Percentiles rank a stretch among this genome's conserved stretches.
phyloP scores from a whole-genome alignment of 2,888 invertebrate species.

The Acleris literana region DNA sequence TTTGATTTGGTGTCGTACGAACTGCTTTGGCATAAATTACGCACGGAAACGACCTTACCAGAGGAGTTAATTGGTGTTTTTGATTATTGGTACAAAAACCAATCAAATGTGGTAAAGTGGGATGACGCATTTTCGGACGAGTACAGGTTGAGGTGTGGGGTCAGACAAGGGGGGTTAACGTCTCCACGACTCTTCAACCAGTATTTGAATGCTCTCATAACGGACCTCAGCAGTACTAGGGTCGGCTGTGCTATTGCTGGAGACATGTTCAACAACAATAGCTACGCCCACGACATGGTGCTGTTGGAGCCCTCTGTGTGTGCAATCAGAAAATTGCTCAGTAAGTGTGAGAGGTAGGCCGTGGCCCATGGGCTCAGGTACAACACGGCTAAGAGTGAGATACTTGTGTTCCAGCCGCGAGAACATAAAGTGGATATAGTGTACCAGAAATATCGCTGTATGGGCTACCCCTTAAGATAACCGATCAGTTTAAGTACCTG shows the following conservation, averaged over 20 bases:
- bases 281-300: slow-evolving; percentile 20
- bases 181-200: slow-evolving; percentile 1
- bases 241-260: background rate
- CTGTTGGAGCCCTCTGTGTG: background rate
- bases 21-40: background rate
- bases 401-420: background rate
- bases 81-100: background rate
- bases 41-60: background rate
- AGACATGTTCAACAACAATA: background rate
- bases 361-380: background rate
- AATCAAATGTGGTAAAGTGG: background rate
- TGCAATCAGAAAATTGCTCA: background rate
- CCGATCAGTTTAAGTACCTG: too few species aligned
- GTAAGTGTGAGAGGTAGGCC: background rate
- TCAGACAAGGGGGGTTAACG: slow-evolving; percentile 19
- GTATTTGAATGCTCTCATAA: slow-evolving; percentile 9
- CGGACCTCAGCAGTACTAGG: slow-evolving; percentile 1
- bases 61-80: background rate
- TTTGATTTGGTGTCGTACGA: slow-evolving; percentile 6
- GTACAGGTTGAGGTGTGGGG: slow-evolving; percentile 14
- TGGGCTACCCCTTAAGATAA: too few species aligned
- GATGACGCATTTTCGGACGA: background rate
- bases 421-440: too few species aligned
- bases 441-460: too few species aligned
- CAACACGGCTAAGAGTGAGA: background rate